Evolutionary conservation across 2,797 vertebrate species (phyloP).

Genomic region (Smutsia temminckii): DNA sequence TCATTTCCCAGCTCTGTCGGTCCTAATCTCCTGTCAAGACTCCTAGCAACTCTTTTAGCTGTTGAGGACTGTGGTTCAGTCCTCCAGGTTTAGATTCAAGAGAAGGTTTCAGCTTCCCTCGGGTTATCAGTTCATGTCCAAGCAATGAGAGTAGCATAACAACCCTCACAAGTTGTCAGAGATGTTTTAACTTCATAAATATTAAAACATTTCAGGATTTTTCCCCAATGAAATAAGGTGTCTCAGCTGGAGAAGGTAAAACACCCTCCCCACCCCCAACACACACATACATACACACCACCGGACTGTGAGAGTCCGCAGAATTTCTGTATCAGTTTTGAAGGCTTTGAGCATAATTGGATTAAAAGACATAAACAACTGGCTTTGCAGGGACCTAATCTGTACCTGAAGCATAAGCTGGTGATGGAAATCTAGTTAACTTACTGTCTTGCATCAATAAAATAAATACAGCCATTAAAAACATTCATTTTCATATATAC

Average conservation of each 20-base stretch:
- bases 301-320: neutral
- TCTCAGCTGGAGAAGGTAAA: neutral
- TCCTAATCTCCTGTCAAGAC: conserved; percentile 36
- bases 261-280: too few species aligned
- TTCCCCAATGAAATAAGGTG: neutral
- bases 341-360: conserved; percentile 43
- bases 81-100: conserved; percentile 38
- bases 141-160: neutral
- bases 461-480: conserved; percentile 67
- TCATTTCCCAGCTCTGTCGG: neutral
- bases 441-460: conserved; percentile 56
- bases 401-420: neutral
- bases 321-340: neutral
- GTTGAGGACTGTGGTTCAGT: neutral
- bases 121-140: neutral
- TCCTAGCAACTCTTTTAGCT: conserved; percentile 33
- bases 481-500: conserved; percentile 54
- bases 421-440: conserved; percentile 48
- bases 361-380: conserved; percentile 54
- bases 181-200: neutral
- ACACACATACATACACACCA: neutral
- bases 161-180: neutral
- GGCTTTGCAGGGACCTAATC: neutral
- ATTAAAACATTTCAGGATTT: neutral
- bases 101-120: conserved; percentile 31